Evolutionary conservation across 2,113 vertebrate species (phyloP).

Genomic region (Nettapus auritus): DNA sequence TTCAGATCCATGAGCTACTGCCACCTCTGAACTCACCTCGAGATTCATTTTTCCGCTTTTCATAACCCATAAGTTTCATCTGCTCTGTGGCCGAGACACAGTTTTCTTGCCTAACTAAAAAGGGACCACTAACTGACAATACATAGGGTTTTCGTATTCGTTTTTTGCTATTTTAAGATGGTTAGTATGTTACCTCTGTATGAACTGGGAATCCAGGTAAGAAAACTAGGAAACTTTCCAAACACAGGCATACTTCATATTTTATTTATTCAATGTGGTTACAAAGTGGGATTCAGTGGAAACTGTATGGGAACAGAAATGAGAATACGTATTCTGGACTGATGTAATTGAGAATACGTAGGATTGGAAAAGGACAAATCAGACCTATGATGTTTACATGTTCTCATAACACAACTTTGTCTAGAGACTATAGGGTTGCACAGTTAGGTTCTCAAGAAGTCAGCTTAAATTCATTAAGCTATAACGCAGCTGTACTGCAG

Average conservation of each 20-base stretch:
- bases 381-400: not conserved
- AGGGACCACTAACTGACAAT: not conserved
- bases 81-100: not conserved
- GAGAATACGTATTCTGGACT: not conserved
- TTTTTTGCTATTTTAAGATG: not conserved
- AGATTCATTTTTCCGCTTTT: not conserved
- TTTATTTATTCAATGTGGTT: not conserved
- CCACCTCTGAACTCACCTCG: not conserved
- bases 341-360: not conserved
- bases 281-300: not conserved
- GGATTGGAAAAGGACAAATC: not conserved
- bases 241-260: not conserved
- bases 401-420: not conserved
- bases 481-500: not conserved
- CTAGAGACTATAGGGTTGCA: not conserved
- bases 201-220: not conserved
- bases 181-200: not conserved
- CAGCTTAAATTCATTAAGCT: slow-evolving; percentile 36
- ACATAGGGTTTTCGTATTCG: not conserved
- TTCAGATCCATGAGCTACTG: not conserved
- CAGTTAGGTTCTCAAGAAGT: not conserved
- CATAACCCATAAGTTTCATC: rapidly evolving
- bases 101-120: not conserved
- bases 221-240: not conserved
- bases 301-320: not conserved